A percentile compares a stretch with the other conserved stretches of the same genome.
Conservation (phyloP, 2,888 invertebrate genomes). For the Megamerina dolium region DNA sequence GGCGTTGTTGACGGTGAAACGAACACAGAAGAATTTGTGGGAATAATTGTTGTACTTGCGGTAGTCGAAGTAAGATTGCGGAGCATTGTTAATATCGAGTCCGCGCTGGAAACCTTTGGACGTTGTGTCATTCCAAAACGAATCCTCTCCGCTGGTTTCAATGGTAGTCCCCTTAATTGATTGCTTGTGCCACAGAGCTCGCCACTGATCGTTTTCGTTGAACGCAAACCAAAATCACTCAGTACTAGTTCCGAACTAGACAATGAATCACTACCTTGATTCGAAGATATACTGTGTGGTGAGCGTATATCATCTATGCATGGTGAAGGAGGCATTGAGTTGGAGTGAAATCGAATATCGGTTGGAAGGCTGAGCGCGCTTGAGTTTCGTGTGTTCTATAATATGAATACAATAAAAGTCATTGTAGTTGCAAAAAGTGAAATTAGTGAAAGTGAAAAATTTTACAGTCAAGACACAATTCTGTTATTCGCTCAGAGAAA, state of each 20-base stretch:
- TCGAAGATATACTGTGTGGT: slow-evolving; percentile 65
- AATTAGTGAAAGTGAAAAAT: too few relatives aligned
- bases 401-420: neutral
- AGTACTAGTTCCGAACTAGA: slow-evolving; percentile 65
- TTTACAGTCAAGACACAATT: too few relatives aligned
- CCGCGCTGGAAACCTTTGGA: slow-evolving; percentile 68
- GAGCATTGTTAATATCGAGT: slow-evolving; percentile 74
- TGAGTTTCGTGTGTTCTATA: slow-evolving; percentile 35
- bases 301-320: slow-evolving; percentile 57
- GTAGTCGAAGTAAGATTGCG: slow-evolving; percentile 60
- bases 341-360: slow-evolving; percentile 43
- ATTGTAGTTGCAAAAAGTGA: neutral
- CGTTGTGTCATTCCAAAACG: slow-evolving; percentile 32
- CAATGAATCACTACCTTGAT: slow-evolving; percentile 71
- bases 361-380: slow-evolving; percentile 42
- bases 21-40: slow-evolving; percentile 52
- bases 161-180: slow-evolving; percentile 16
- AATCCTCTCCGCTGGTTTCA: slow-evolving; percentile 14
- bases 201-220: slow-evolving; percentile 25
- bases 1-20: slow-evolving; percentile 66
- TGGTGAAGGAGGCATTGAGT: slow-evolving; percentile 60
- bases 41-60: slow-evolving; percentile 19
- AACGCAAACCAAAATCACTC: slow-evolving; percentile 52
- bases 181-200: slow-evolving; percentile 38
- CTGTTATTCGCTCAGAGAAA: too few relatives aligned